Conservation (phyloP, 1,140 invertebrate species). For the Patella vulgata region DNA sequence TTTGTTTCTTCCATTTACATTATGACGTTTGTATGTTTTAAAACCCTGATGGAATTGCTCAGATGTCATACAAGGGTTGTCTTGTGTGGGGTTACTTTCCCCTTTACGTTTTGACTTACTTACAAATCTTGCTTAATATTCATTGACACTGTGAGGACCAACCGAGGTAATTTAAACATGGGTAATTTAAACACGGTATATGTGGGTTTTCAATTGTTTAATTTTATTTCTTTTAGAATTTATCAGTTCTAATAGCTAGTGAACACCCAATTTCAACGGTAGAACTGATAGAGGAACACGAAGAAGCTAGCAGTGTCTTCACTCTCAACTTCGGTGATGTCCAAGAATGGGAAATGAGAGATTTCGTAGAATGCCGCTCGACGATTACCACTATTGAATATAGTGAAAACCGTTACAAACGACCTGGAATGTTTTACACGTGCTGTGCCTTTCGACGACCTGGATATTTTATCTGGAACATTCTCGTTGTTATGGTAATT, state of each 20-base stretch:
- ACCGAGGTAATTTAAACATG: too few species aligned
- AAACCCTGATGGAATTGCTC: too few species aligned
- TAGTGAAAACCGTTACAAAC: constrained; percentile 37
- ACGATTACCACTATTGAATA: constrained; percentile 27
- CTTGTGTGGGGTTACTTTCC: too few species aligned
- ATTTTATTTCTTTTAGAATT: constrained; percentile 38
- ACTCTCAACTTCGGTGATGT: constrained; percentile 41
- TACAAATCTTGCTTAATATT: too few species aligned
- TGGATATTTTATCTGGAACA: constrained; percentile 52
- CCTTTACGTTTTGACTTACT: too few species aligned
- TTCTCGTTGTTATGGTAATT: constrained; percentile 47
- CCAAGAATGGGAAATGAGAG: constrained; percentile 52
- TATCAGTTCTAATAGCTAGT: constrained; percentile 52
- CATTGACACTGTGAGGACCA: too few species aligned
- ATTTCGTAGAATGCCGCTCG: constrained; percentile 30
- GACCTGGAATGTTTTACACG: constrained; percentile 37
- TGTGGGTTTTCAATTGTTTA: too few species aligned
- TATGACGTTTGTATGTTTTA: too few species aligned
- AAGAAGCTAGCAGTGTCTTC: constrained; percentile 45
- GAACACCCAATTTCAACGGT: constrained; percentile 40
- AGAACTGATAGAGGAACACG: constrained; percentile 44
- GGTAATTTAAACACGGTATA: too few species aligned
- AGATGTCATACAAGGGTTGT: too few species aligned
- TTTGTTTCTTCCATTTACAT: too few species aligned
- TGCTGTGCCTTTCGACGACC: constrained; percentile 41